Conservation (phyloP, 2,113 vertebrate species). For the Forbesichthys papilliferus region DNA sequence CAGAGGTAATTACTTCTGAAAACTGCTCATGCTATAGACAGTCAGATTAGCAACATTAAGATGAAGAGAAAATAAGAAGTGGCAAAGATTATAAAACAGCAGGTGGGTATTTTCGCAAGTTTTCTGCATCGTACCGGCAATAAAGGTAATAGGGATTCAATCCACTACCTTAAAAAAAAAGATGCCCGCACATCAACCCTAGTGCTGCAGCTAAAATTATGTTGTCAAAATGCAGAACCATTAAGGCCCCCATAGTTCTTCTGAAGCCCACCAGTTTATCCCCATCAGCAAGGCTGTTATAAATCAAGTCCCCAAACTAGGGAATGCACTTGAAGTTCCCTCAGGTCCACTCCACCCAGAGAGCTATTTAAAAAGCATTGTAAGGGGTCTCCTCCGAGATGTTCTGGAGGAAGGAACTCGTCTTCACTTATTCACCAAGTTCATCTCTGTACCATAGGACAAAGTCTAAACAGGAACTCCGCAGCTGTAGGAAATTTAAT, state of each 20-base stretch:
- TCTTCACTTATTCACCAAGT: neutral
- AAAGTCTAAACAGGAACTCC: neutral
- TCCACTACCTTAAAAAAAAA: neutral
- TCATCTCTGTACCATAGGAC: slow-evolving; percentile 3
- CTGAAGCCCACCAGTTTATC: neutral
- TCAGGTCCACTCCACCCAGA: too few species aligned
- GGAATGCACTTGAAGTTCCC: too few species aligned
- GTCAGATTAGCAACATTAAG: neutral
- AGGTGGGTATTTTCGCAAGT: too few species aligned
- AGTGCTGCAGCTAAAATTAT: too few species aligned
- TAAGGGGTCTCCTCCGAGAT: too few species aligned
- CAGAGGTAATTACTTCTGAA: neutral
- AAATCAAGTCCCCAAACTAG: too few species aligned
- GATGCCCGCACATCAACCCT: too few species aligned
- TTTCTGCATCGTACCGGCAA: neutral
- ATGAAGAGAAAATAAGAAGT: neutral
- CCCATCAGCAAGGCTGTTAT: too few species aligned
- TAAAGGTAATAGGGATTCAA: neutral
- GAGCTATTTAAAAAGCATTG: too few species aligned
- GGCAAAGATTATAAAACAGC: slow-evolving; percentile 15
- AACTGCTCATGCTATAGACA: neutral
- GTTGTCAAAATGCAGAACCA: too few species aligned
- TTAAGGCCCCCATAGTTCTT: too few species aligned
- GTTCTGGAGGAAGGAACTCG: neutral
- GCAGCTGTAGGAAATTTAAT: neutral